Evolutionary conservation across 2,888 invertebrate genomes (phyloP).

Genomic region (Thysanoteuthis rhombus): DNA sequence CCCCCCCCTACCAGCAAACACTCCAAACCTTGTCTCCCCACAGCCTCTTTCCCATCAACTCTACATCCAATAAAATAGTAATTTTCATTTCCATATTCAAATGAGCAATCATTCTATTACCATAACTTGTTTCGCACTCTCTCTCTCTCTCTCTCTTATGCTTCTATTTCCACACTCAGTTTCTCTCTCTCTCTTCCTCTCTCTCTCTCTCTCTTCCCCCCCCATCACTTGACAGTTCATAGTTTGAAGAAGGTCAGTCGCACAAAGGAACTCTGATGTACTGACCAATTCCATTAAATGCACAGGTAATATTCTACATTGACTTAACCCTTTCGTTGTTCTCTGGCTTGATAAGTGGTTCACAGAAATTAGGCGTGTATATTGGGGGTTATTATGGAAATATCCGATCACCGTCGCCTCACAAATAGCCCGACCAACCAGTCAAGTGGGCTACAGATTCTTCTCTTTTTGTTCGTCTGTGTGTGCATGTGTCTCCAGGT

Average conservation of each 20-base stretch:
- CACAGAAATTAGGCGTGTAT: too few relatives aligned
- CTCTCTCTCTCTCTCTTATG: neutral
- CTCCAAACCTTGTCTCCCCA: neutral
- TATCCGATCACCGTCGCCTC: too few relatives aligned
- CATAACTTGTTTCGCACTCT: neutral
- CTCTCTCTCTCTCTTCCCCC: neutral
- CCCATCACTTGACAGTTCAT: neutral
- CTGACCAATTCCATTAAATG: neutral
- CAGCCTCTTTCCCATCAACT: neutral
- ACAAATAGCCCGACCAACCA: too few relatives aligned
- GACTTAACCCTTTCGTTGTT: too few relatives aligned
- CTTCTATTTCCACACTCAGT: neutral
- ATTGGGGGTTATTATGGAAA: too few relatives aligned
- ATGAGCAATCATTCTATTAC: neutral
- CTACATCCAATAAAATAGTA: neutral
- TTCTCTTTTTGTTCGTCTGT: too few relatives aligned
- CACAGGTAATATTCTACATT: too few relatives aligned
- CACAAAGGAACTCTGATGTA: neutral
- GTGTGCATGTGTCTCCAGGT: too few relatives aligned
- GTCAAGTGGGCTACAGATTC: too few relatives aligned
- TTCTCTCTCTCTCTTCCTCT: neutral
- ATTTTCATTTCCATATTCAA: slow-evolving; percentile 12
- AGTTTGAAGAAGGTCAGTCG: neutral
- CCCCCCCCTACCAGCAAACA: neutral
- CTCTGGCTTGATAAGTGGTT: too few relatives aligned